Conservation (phyloP, 2,797 vertebrate genomes). For the Odontamblyopus rebecca region DNA sequence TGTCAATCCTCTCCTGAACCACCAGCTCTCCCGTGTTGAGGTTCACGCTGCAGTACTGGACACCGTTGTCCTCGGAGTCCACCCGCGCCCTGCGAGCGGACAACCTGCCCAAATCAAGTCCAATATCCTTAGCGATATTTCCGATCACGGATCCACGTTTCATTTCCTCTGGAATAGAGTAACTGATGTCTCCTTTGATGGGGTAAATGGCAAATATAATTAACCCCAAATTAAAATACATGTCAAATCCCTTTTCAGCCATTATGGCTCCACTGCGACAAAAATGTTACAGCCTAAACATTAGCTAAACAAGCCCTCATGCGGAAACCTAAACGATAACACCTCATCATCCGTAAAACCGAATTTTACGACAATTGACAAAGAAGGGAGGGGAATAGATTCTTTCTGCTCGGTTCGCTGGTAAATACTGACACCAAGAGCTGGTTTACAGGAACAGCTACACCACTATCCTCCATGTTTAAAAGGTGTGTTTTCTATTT, state of each 20-base stretch:
- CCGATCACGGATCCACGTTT: constrained; percentile 47
- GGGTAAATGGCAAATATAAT: background rate
- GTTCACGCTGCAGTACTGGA: constrained; percentile 54
- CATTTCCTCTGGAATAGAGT: constrained; percentile 43
- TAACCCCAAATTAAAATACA: background rate
- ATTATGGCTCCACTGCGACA: background rate
- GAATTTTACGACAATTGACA: background rate
- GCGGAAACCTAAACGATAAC: background rate
- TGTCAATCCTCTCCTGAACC: constrained; percentile 66
- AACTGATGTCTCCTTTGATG: constrained; percentile 29
- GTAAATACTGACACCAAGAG: constrained; percentile 29
- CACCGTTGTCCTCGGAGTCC: constrained; percentile 27
- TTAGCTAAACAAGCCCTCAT: background rate
- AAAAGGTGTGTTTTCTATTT: no score
- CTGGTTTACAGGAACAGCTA: background rate
- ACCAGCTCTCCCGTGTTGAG: constrained; percentile 53
- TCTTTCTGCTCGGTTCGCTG: background rate
- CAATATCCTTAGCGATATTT: constrained; percentile 54
- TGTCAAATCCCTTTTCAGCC: background rate
- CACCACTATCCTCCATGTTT: no score
- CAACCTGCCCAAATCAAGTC: background rate
- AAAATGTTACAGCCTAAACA: no score
- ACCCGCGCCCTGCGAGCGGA: constrained; percentile 40
- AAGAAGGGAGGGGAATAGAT: constrained; percentile 9
- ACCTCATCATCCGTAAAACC: background rate